Evolutionary conservation across 2,113 vertebrate genomes (phyloP).

Genomic region (Indicator maculatus): DNA sequence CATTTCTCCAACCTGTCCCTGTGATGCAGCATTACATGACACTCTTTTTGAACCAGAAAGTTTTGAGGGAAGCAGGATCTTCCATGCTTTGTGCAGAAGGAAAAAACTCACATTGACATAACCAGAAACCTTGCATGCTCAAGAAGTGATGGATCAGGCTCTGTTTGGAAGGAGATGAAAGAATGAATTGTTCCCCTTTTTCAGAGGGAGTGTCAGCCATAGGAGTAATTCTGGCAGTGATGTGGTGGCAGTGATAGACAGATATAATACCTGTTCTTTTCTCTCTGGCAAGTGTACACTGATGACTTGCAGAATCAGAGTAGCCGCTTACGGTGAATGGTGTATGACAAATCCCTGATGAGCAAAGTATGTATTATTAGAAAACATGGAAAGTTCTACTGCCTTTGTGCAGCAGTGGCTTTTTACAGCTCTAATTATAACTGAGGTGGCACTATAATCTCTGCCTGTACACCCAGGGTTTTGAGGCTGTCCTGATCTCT

Average conservation of each 20-base stretch:
- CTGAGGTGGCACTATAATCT: not conserved
- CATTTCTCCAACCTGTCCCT: not conserved
- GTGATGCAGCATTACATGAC: not conserved
- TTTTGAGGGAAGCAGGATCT: not conserved
- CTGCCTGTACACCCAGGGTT: not conserved
- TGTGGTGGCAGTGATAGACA: not conserved
- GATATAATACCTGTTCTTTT: not conserved
- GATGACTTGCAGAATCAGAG: slow-evolving; percentile 21
- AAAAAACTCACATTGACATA: accelerated
- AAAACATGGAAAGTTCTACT: not conserved
- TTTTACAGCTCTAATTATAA: slow-evolving; percentile 31
- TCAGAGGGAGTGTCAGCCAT: not conserved
- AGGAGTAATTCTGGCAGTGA: not conserved
- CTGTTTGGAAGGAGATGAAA: not conserved
- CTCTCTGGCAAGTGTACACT: not conserved
- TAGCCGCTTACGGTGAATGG: not conserved
- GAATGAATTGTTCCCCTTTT: not conserved
- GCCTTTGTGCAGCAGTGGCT: not conserved
- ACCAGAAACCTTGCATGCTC: not conserved
- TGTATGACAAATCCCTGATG: not conserved
- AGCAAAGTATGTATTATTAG: not conserved
- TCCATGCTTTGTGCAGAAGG: not conserved
- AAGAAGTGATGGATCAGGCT: not conserved
- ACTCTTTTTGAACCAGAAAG: not conserved
- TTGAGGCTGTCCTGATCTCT: not conserved